Base-by-base conservation (phyloP, 2,113 vertebrate genomes). In the Gavia stellata region DNA sequence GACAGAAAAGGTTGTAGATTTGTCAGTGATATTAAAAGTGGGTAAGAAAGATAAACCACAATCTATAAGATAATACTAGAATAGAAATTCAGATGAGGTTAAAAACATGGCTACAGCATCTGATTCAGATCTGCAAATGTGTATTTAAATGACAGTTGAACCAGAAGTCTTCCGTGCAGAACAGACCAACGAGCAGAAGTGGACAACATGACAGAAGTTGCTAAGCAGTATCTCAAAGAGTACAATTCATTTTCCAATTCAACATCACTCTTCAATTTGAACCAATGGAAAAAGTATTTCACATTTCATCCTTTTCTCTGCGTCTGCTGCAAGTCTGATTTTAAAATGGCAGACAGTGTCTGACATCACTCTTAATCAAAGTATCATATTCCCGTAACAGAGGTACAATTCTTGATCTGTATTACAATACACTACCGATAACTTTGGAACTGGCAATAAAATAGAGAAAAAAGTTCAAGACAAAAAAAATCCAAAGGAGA, bases 331-430 rank as follows among this genome's bases (percentile, higher is more conserved):
- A 95, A 95, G 58, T 31, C 72, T 89, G 94, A 82, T 92, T 88
- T 59, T 73, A 87, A 98, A 95, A 88, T 36, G 62, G 75, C 62
- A 80, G 38, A 61, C n/a, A 55, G 58, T 24, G 33, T 74, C 93
- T 96, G 92, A 90, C 87, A 97, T 71, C 50, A 36, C 15, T 94
- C 77, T 86, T 90, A 92, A 94, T 87, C 85, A 95, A 96, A 87
- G 65, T 45, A n/a, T 55, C n/a, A 62, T 55, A 84, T 89, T 94
- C 85, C 85, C 23, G 6, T 75, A 94, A 65, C 44, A 89, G 70
- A 90, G 33, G 18, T 71, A 38, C 15, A 77, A 38, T 28, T 90
- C 78, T 95, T 94, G 84, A 95, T 89, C 83, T 72, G 50, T 56
- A 83, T 82, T 89, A 26, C 14, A 56, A 65, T 49, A 61, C 2